Base-by-base conservation (phyloP, 2,113 vertebrate genomes). In the Oceanodroma tethys region DNA sequence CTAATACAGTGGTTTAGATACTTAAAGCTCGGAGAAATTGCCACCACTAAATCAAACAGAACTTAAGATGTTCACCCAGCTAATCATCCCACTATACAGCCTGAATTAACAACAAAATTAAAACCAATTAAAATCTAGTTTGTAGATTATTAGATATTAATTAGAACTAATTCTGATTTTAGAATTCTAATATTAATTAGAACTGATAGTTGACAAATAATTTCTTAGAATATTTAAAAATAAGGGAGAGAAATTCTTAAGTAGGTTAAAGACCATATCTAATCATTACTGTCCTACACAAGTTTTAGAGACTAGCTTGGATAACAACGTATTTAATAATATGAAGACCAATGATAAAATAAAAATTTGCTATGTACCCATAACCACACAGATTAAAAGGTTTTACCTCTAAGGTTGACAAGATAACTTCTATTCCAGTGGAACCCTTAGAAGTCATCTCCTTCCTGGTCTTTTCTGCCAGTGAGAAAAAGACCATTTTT, bases 391-490 rank as follows among this genome's bases (percentile, higher is more conserved):
- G 26, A 63, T 25, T 29, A 53, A 70, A 73, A 82, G 12, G 36
- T 22, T 83, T 97, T 97, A 99, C 99, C 99, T 99, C 99, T 94
- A 99, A 97, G 15, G 99, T 99, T 86, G 98, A 97, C 32, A 99
- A 94, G 36, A 99, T 98, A 96, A 99, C 96, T 95, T 99, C 99
- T 98, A 99, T 98, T 93, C 98, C 99, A 92, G 98, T 99, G 91
- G 99, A 99, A 82, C 99, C 99, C 98, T 99, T 99, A 84, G 99
- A 98, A 97, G 98, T 99, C 96, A 99, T 99, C 96, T 99, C 99
- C 96, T 99, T 99, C 88, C 97, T 99, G n/a, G 98, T 99, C 98
- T 99, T 99, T 98, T 99, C 99, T 99, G 97, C 67, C 98, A 98
- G 70, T 30, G 15, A 96, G 62, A 96, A 93, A 91, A 53, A 88